Evolutionary conservation across 2,797 vertebrate species (phyloP).

Genomic region (Ptychobarbus kaznakovi): DNA sequence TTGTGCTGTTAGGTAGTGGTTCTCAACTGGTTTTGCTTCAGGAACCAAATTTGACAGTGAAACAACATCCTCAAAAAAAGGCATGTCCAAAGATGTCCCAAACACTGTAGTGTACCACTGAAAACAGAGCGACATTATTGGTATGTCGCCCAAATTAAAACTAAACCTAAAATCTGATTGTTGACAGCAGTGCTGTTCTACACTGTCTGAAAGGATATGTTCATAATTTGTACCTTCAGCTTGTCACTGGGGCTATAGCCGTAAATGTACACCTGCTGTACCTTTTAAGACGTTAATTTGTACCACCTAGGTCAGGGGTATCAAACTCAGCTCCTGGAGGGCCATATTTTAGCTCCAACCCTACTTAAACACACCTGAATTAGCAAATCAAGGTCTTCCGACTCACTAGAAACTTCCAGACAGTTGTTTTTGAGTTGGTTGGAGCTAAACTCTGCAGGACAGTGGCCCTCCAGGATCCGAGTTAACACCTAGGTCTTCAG

Average conservation of each 20-base stretch:
- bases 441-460: background rate
- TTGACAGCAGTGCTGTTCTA: background rate
- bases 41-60: background rate
- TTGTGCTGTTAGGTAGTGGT: slow-evolving; percentile 48
- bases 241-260: background rate
- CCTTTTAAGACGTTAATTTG: background rate
- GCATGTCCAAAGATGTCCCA: background rate
- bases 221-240: background rate
- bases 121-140: background rate
- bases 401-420: background rate
- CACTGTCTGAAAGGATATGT: background rate
- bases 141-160: background rate
- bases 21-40: slow-evolving; percentile 10
- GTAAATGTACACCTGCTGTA: background rate
- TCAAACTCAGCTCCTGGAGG: background rate
- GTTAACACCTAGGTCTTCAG: background rate
- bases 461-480: background rate
- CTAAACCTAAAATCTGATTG: too few relatives aligned
- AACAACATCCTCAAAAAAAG: background rate
- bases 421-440: background rate
- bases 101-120: background rate
- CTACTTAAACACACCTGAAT: background rate
- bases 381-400: background rate
- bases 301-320: background rate
- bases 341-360: background rate